Base-by-base conservation (phyloP, 2,888 invertebrate genomes). In the Diachrysia chrysitis region DNA sequence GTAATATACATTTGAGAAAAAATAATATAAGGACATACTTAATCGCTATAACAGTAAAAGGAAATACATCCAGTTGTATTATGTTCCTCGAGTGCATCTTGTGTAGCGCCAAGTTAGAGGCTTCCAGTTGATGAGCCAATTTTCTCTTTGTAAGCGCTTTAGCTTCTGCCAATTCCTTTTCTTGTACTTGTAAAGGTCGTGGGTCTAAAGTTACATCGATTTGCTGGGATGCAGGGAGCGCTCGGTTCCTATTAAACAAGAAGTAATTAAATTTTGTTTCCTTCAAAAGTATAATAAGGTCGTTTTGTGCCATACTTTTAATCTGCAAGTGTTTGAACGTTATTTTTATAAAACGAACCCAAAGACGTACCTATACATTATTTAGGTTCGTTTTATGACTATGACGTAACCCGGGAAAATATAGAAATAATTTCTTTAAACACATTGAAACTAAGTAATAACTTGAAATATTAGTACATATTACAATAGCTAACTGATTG, bases 51-150 rank as follows among this genome's bases (percentile, higher is more conserved):
- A 97, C 91, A 17, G 92, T 92, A 59, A 97, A 96, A 0, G 97
- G 97, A 81, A 96, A 96, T 25, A 96, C 95, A 66, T 97, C 96
- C 42, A 98, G 89, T 10, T 96, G 96, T 68, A 96, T 94, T 19
- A 97, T 96, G 78, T 97, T 98, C 79, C 97, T 96, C 7, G 96
- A 92, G 84, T 96, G 93, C 83, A 98, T 93, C 85, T 97, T 97
- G 25, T 95, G 84, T 17, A 96, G 90, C 2, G 94, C 96, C 4
- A 97, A 85, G 76, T 96, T 96, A 0, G 97, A 97, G 72, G 97
- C 97, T 79, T 97, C 97, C 2, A 97, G 94, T 72, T 97, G 96
- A 84, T 96, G 97, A 0, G 97, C 97, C 37, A 97, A 87, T 87
- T 97, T 97, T 51, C 96, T 93, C 25, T 95, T 93, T 0, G 97